These are phyloP conservation scores for Coronaproctus castanopsis DNA, from an alignment of 2,888 invertebrate species.

Conservation along the genomic window DNA sequence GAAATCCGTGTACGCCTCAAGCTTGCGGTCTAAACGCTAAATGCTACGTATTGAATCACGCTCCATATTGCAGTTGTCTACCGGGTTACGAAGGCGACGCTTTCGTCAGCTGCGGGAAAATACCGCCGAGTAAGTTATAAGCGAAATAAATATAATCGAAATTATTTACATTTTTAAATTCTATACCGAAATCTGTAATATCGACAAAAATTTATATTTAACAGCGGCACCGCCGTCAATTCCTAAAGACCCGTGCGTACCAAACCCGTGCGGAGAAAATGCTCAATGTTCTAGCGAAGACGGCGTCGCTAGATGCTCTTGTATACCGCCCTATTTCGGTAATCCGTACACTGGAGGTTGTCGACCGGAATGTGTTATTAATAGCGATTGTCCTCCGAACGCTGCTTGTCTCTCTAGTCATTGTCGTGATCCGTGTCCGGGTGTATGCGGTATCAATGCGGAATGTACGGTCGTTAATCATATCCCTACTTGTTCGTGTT, in stretches of 20 bases:
- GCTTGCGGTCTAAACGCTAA: constrained; percentile 60
- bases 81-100: constrained; percentile 64
- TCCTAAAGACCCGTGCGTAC: constrained; percentile 44
- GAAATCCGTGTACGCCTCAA: constrained; percentile 48
- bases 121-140: constrained; percentile 27
- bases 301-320: constrained; percentile 51
- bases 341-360: constrained; percentile 72
- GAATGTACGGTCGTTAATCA: constrained; percentile 66
- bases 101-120: constrained; percentile 52
- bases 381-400: constrained; percentile 56
- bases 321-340: constrained; percentile 70
- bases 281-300: constrained; percentile 52
- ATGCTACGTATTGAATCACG: constrained; percentile 57
- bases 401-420: constrained; percentile 63
- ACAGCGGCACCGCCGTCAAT: constrained; percentile 19
- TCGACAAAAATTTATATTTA: no score
- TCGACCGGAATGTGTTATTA: constrained; percentile 63
- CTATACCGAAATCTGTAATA: no score
- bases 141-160: no score
- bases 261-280: constrained; percentile 67
- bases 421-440: constrained; percentile 67
- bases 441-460: constrained; percentile 62
- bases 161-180: no score
- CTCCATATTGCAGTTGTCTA: constrained; percentile 59
- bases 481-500: constrained; percentile 60